Evolutionary conservation across 2,888 invertebrate species (phyloP).

Genomic region (Ferdinandea cuprea): DNA sequence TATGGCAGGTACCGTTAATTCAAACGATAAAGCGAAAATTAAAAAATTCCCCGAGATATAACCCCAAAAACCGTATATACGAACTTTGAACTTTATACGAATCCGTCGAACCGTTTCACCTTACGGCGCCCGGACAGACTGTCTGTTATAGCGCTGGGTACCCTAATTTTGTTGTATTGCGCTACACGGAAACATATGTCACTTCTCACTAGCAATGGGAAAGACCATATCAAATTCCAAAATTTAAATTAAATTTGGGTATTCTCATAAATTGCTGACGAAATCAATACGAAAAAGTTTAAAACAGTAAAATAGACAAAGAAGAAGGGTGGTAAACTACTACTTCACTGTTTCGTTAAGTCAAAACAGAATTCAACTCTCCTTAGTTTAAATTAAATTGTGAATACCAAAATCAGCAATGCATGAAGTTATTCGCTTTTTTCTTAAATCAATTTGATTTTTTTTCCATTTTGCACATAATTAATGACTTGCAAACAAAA

Average conservation of each 20-base stretch:
- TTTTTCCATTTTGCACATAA: slow-evolving; percentile 52
- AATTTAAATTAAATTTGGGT: slow-evolving; percentile 73
- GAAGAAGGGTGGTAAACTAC: slow-evolving; percentile 26
- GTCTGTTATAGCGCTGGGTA: no score
- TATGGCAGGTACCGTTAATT: no score
- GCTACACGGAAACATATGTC: slow-evolving; percentile 48
- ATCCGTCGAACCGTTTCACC: no score
- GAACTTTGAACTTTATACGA: no score
- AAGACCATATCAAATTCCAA: slow-evolving; percentile 56
- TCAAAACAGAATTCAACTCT: slow-evolving; percentile 47
- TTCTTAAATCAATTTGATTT: slow-evolving; percentile 57
- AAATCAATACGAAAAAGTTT: slow-evolving; percentile 62
- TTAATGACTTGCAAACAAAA: slow-evolving; percentile 65
- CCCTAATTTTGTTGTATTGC: no score
- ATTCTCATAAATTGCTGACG: slow-evolving; percentile 71
- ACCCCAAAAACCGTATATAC: no score
- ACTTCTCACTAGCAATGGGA: slow-evolving; percentile 34
- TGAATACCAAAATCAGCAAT: slow-evolving; percentile 20
- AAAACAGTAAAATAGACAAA: slow-evolving; percentile 43
- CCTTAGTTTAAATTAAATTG: slow-evolving; percentile 28
- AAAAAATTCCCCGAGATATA: no score
- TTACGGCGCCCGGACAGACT: no score
- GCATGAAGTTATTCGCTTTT: slow-evolving; percentile 1
- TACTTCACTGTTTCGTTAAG: background rate
- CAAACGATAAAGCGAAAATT: no score